Conservation (phyloP, 53 echinoderm and acorn worm genomes). For the Astropecten irregularis region DNA sequence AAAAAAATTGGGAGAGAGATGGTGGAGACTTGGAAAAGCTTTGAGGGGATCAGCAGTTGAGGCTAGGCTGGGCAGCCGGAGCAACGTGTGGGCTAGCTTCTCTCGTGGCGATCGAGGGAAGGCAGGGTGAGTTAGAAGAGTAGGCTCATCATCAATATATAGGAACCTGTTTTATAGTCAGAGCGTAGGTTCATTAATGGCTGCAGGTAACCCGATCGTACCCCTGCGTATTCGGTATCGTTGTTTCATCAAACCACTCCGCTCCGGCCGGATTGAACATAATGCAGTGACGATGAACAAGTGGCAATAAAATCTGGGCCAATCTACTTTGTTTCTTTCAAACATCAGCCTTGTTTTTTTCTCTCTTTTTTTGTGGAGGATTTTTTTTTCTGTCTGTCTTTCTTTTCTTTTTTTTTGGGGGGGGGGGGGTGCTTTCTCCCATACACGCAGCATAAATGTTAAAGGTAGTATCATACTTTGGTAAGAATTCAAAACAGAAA, state of each 20-base stretch:
- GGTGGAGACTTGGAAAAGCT: background rate
- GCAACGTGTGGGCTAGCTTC: too few relatives aligned
- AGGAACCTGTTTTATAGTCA: constrained; percentile 7
- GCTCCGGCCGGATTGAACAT: background rate
- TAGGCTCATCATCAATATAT: background rate
- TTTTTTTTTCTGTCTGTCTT: background rate
- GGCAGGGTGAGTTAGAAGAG: background rate
- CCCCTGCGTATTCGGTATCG: constrained; percentile 36
- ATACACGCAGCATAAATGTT: too few relatives aligned
- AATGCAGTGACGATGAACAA: constrained; percentile 35
- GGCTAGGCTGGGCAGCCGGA: too few relatives aligned
- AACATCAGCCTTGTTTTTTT: background rate
- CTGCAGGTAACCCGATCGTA: constrained; percentile 33
- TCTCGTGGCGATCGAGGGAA: background rate
- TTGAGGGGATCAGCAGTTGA: background rate
- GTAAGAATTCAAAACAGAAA: too few relatives aligned
- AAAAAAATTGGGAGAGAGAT: background rate
- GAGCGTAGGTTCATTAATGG: constrained; percentile 42
- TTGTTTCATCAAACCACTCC: constrained; percentile 27
- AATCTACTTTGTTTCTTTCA: background rate
- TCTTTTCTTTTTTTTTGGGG: background rate
- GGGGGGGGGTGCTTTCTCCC: too few relatives aligned
- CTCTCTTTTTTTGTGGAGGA: background rate
- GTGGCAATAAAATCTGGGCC: constrained; percentile 18
- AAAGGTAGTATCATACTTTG: too few relatives aligned